Base-by-base conservation (phyloP, 92 coral and sea anemone genomes). In the Epizoanthus scotinus region DNA sequence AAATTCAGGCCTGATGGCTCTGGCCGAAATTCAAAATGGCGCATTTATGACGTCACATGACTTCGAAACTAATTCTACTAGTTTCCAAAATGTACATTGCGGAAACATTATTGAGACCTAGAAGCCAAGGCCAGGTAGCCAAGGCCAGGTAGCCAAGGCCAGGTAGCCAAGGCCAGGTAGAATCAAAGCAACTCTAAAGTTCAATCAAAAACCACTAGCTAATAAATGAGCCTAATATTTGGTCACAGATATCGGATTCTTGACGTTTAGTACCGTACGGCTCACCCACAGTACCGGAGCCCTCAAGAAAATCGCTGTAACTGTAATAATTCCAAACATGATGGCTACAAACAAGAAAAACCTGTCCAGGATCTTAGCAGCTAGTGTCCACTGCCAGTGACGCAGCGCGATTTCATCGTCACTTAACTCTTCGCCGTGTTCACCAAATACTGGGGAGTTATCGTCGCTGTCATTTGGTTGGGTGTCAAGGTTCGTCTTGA, bases 351-450 rank as follows among this genome's bases (percentile, higher is more conserved):
- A 81, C 78, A 93, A 85, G 66, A 93, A 86, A 53, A 93, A 83
- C 25, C 97, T 83, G 66, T 93, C 97, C 83, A 93, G 68, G 31
- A 90, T 91, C 70, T 88, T 78, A 0, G 97, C 97, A 31, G 91
- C 97, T 2, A 85, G 83, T 21, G 91, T 93, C 97, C 97, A 93
- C 73, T 93, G 92, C 86, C 87, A 85, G 56, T 93, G 97, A 7
- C 94, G 62, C 55, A 83, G 73, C 12, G 87, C 88, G 60, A 82
- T 77, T 67, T 93, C 97, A 12, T 86, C 87, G 5, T 89, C 91
- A 24, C 89, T 85, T n/a, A 87, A 36, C 36, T n/a, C 73, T 18
- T 78, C 89, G 8, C 44, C 79, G 20, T 87, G 89, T 10, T 86
- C 93, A 70, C 53, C 78, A 29, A 63, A 81, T 0, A 71, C 88